Base-by-base conservation (phyloP, 2,113 vertebrate genomes). In the Etheostoma cragini region DNA sequence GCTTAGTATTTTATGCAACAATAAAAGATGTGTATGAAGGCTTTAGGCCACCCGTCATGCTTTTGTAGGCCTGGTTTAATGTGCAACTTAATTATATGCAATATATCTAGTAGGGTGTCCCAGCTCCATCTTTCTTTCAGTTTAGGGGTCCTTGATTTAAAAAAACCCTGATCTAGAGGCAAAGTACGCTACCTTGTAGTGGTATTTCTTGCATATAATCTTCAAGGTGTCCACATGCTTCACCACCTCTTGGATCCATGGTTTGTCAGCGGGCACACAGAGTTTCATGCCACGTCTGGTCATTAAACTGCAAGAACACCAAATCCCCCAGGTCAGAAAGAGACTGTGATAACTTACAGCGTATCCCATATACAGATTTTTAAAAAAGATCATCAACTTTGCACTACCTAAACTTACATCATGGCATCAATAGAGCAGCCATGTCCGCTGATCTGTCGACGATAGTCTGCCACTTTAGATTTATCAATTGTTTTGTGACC, bases 361-460 rank as follows among this genome's bases (percentile, higher is more conserved):
- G 17, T 50, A 7, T 46, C 61, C 58, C 8, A 47, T 22, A 2
- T 6, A 13, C 45, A 16, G 8, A 11, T 21, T 8, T 8, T 26
- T 26, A 6, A 54, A 21, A 16, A 5, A 30, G 2, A 60, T n/a
- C 15, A 11, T 21, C 45, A 26, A 35, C 52, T 26, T 26, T 14
- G 6, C 4, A 26, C 3, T 11, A 1, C 13, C 6, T 12, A 16
- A 19, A 86, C 92, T 88, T 58, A 93, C 91, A 93, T 50, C 0
- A 15, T 72, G 74, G 91, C 91, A 0, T 71, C 6, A 1, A 89
- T 24, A 1, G 1, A 0, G 82, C 91, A 92, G 85, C 90, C 91
- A 2, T 56, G 46, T 1, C 86, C 91, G 0, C 0, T 11, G 11
- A 52, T 0, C 83, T 93, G 92, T 0, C 0, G 53, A 0, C 0